Conservation (phyloP, 2,113 vertebrate species). For the Formicarius rufipectus region DNA sequence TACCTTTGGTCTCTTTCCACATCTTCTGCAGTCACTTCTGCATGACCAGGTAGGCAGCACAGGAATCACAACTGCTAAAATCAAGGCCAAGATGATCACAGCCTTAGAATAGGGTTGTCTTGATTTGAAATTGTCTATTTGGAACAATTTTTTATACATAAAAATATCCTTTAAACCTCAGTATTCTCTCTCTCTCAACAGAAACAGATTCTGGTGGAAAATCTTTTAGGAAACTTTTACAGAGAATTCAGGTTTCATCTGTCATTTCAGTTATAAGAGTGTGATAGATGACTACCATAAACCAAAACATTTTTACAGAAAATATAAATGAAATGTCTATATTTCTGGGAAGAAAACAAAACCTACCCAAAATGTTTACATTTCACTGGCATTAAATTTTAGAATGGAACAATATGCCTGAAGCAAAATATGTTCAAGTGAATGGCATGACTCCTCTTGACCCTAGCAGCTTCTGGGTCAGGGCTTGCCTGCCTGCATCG, state of each 20-base stretch:
- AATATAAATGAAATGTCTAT: background rate
- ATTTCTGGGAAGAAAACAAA: background rate
- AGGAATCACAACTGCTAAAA: background rate
- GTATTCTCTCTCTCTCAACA: background rate
- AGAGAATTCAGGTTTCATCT: background rate
- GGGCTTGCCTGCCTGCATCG: background rate
- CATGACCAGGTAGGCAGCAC: rapidly evolving
- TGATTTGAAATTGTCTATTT: background rate
- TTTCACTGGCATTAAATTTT: background rate
- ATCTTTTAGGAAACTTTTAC: background rate
- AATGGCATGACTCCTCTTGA: background rate
- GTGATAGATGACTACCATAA: background rate
- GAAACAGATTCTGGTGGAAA: background rate
- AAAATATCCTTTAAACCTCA: background rate
- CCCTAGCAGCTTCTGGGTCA: background rate
- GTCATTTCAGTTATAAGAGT: background rate
- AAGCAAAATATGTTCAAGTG: background rate
- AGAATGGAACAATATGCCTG: background rate
- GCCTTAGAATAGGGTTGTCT: background rate
- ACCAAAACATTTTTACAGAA: background rate
- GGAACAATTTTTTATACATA: background rate
- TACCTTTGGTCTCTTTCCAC: background rate
- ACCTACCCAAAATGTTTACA: background rate
- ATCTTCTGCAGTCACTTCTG: background rate
- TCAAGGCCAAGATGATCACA: background rate